Evolutionary conservation across 2,797 vertebrate genomes (phyloP), one percentile per base, ranked within the genome.

Genomic region (Cyclopterus lumpus): DNA sequence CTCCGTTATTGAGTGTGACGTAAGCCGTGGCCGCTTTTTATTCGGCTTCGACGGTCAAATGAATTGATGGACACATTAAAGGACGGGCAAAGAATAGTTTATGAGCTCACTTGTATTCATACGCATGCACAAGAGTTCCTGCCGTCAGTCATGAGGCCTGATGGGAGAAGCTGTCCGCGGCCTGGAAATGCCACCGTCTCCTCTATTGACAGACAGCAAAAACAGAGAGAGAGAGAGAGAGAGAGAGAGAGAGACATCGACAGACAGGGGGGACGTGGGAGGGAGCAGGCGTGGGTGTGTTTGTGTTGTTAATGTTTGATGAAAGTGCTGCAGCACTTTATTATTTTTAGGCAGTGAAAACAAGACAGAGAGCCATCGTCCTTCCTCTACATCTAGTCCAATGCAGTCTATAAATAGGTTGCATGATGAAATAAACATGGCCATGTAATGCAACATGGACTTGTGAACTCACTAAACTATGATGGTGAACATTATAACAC

Each of bases 161-260:
- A 87, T 85, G 91, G 91, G 89, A 92, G 82, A 87, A 86, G 86
- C 87, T 87, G 88, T 90, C 88, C 79, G 83, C 71, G 34, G 77
- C 36, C 82, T 79, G 79, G 76, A 88, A 89, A 89, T 84, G 89
- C 88, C 86, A 90, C 51, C 61, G 14, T 76, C 62, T 87, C 70
- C 77, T 79, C 66, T 57, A 22, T 26, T 87, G 90, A 89, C 85
- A 83, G 85, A 78, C 78, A 75, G 89, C 65, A 59, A 61, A 77
- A 72, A 77, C 55, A 73, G 70, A 75, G 44, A 32, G 72, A 62
- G 62, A 71, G 73, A 63, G 62, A 71, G 74, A 75, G 49, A 36
- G 76, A 61, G 62, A 71, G 73, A 63, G 59, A 73, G 72, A 75
- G 46, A 38, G 76, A 18, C 40, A 42, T 40, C 10, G 72, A 80